Evolutionary conservation across 2,888 invertebrate species (phyloP), one percentile per base, ranked within the genome.

Genomic region (Drosophila colorata): DNA sequence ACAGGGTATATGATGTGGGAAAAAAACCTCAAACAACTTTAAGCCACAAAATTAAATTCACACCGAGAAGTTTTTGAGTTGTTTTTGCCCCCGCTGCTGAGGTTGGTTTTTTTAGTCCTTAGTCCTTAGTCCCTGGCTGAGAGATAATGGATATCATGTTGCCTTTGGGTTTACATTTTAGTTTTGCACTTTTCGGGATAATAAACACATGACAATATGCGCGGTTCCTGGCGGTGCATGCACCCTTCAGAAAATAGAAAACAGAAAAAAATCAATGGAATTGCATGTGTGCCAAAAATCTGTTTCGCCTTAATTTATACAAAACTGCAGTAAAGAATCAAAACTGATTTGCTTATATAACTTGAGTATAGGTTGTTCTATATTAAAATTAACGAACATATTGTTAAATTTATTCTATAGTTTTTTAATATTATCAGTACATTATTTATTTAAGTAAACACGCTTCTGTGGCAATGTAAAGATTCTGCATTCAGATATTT

Each of bases 91-190:
- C 53, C 57, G 51, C 43, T 60, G 56, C 48, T 63, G 57, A 44
- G 53, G 37, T 41, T 49, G 33, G 33, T 55, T 66, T 82, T 71
- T 67, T 68, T 44, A 52, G 52, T 48, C 47, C 66, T 33, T 43
- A 61, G 40, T 52, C 38, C 37, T 13, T 35, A 57, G 58, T 68
- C 59, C 61, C 63, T 37, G 41, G 59, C 28, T 57, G 53, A 35
- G 43, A 60, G 83, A 83, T 83, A 83, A 83, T 83, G 86, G 87
- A 74, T 88, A 83, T 88, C 78, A 70, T 88, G 78, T 83, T 77
- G 87, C 83, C 83, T 49, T 56, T 47, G 63, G 83, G 74, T 66
- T 82, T 67, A 77, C 87, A 88, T 80, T 83, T 79, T 88, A 83
- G 88, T 81, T 81, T 56, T 79, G 65, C 83, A 79, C 74, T 88